phyloP scores from a whole-genome alignment of 2,113 vertebrate species.

The Colius striatus region DNA sequence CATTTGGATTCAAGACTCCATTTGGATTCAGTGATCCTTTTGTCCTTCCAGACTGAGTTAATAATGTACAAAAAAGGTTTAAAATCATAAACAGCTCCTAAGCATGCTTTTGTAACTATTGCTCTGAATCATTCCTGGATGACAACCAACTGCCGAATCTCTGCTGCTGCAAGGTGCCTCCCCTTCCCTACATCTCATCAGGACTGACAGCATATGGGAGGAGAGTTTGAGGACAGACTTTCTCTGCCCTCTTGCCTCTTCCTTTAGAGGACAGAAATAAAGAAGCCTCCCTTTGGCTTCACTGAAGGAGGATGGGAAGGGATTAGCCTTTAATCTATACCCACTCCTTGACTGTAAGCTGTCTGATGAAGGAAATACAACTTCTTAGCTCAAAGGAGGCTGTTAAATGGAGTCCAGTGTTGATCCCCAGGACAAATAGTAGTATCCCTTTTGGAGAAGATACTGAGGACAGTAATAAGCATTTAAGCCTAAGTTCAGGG shows the following conservation, averaged over 20 bases:
- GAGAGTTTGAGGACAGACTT: background rate
- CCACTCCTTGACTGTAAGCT: background rate
- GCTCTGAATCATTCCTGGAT: conserved; percentile 17
- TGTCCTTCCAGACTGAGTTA: background rate
- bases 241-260: background rate
- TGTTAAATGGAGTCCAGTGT: background rate
- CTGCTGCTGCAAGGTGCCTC: background rate
- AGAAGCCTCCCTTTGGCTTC: background rate
- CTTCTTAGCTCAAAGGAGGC: background rate
- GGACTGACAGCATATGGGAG: background rate
- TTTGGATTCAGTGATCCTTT: background rate
- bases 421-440: background rate
- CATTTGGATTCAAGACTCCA: background rate
- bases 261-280: background rate
- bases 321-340: background rate
- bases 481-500: background rate
- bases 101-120: background rate
- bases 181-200: background rate
- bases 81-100: background rate
- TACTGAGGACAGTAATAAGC: background rate
- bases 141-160: background rate
- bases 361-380: background rate
- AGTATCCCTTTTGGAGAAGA: background rate
- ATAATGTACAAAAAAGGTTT: background rate
- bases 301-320: background rate